These are phyloP conservation scores for Hycleus cichorii DNA, from an alignment of 1,140 invertebrate species.

Conservation along the genomic window DNA sequence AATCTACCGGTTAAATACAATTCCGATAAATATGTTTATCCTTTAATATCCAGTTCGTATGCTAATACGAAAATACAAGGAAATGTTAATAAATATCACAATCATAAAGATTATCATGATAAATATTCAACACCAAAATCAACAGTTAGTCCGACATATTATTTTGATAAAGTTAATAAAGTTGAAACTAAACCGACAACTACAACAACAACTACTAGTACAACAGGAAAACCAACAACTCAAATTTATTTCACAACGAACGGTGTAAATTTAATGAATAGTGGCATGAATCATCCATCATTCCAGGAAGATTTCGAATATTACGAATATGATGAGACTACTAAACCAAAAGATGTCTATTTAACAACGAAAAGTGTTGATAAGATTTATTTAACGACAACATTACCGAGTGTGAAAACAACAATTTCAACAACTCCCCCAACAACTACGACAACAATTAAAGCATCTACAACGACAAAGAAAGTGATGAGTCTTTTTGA, in stretches of 20 bases:
- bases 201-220: conserved; percentile 38
- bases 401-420: no score
- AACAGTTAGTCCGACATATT: conserved; percentile 35
- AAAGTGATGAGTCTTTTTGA: conserved; percentile 36
- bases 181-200: conserved; percentile 29
- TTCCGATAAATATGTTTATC: conserved; percentile 57
- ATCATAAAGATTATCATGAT: conserved; percentile 51
- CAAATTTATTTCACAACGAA: conserved; percentile 23
- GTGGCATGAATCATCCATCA: conserved; percentile 35
- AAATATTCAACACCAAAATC: conserved; percentile 40
- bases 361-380: conserved; percentile 21
- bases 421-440: no score
- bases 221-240: conserved; percentile 32
- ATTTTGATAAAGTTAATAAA: conserved; percentile 12
- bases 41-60: conserved; percentile 62
- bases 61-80: conserved; percentile 66
- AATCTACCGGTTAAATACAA: conserved; percentile 62
- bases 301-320: conserved; percentile 33
- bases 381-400: conserved; percentile 19
- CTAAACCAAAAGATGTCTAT: conserved; percentile 19
- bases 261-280: conserved; percentile 26
- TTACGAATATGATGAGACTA: conserved; percentile 24
- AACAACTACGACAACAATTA: neutral
- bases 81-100: conserved; percentile 53
- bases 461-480: conserved; percentile 28